Base-by-base conservation (phyloP, 2,113 vertebrate species). In the Rhineura floridana region DNA sequence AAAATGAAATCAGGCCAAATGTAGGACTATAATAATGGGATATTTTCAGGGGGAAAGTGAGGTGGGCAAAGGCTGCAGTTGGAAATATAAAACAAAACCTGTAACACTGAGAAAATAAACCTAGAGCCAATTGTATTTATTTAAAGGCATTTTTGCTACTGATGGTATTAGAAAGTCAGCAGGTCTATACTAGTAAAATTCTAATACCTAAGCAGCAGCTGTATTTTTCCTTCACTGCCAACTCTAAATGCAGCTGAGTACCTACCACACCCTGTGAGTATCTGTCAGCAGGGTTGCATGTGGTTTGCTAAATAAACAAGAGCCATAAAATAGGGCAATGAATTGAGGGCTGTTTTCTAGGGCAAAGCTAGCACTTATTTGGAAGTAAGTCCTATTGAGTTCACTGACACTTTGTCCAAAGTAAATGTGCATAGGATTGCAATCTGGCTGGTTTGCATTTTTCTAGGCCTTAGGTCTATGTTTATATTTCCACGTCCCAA, bases 221-320 rank as follows among this genome's bases (percentile, higher is more conserved):
- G 96, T 96, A 95, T 93, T 94, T 95, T 94, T 94, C 94, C 94
- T 88, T 90, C 85, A 94, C 69, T 94, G 84, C 93, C 95, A 95
- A 96, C 96, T 97, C 95, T 96, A 90, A 94, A 93, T 94, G 96
- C 97, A 98, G 97, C 97, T 98, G 97, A 96, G 93, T 96, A 95
- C 94, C 93, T 89, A 89, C 97, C 97, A 97, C 97, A 96, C 97
- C 97, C 97, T 96, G 70, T 78, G 94, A 95, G 94, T 96, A 96
- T 95, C 94, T 95, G 94, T 96, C 95, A 95, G 88, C 94, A 95
- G 88, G 89, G 86, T 94, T 91, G 83, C 50, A 67, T 90, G 88
- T 11, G 72, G 55, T 91, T 89, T 90, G 44, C 91, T 94, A 92
- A 93, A 89, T 13, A 95, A 96, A 96, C 93, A 94, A 84, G 30